These are phyloP conservation scores for Pelosia muscerda DNA, from an alignment of 2,888 invertebrate genomes.

Conservation along the genomic window DNA sequence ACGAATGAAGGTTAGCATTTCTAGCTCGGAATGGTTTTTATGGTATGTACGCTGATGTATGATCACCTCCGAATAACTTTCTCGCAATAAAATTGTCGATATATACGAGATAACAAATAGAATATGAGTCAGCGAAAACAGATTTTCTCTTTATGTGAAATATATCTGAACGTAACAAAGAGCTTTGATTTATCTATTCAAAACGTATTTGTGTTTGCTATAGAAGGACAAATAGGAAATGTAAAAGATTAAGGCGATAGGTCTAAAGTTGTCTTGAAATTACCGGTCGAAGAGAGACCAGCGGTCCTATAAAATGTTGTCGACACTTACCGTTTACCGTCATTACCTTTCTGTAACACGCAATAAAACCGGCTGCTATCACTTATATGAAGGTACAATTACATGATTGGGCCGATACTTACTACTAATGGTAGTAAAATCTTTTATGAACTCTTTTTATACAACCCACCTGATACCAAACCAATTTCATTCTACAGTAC, in stretches of 20 bases:
- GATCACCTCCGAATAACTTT: slow-evolving; percentile 44
- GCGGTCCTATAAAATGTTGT: slow-evolving; percentile 63
- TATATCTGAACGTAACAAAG: slow-evolving; percentile 58
- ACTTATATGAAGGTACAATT: neutral
- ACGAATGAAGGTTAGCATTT: slow-evolving; percentile 62
- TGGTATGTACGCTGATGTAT: slow-evolving; percentile 2
- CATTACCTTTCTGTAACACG: slow-evolving; percentile 51
- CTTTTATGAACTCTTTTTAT: neutral
- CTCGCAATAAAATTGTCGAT: slow-evolving; percentile 42
- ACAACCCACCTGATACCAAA: neutral
- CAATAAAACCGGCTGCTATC: neutral
- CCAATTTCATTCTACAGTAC: neutral
- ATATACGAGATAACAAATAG: slow-evolving; percentile 47
- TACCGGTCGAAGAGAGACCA: slow-evolving; percentile 72
- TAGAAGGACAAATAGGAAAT: slow-evolving; percentile 62
- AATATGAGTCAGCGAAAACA: slow-evolving; percentile 45
- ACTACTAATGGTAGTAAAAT: neutral
- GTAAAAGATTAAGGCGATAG: slow-evolving; percentile 61
- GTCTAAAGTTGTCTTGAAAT: slow-evolving; percentile 72
- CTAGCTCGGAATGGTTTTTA: slow-evolving; percentile 37
- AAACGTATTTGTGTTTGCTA: slow-evolving; percentile 54
- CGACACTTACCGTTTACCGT: slow-evolving; percentile 58
- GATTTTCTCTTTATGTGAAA: slow-evolving; percentile 51
- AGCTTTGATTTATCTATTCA: slow-evolving; percentile 62
- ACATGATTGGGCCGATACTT: neutral